phyloP scores from a whole-genome alignment of 2,888 invertebrate genomes.

The Deilephila porcellus region DNA sequence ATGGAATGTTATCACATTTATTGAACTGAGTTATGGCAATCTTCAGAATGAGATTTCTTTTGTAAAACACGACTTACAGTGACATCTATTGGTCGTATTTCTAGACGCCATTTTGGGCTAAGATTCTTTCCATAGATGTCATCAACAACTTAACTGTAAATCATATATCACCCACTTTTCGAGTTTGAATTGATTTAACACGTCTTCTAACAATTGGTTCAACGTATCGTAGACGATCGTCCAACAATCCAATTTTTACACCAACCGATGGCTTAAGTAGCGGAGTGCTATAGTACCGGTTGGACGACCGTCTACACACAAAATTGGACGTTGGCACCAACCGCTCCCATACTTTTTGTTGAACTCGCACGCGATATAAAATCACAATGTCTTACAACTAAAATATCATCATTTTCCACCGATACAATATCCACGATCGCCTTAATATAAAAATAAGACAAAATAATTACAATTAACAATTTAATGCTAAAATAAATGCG shows the following conservation, averaged over 20 bases:
- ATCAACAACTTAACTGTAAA: too few species aligned
- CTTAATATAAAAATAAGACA: conserved; percentile 12
- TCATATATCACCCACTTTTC: too few species aligned
- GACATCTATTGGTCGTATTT: background rate
- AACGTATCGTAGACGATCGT: too few species aligned
- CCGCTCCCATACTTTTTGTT: background rate
- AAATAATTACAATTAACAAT: conserved; percentile 22
- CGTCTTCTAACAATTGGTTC: too few species aligned
- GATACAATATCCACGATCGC: conserved; percentile 6
- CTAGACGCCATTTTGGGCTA: too few species aligned
- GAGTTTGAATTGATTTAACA: too few species aligned
- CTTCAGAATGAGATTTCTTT: background rate
- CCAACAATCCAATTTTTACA: too few species aligned
- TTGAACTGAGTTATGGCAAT: background rate
- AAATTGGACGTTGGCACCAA: background rate
- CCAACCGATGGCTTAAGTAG: too few species aligned
- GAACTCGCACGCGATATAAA: too few species aligned
- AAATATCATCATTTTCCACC: conserved; percentile 12
- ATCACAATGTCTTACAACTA: background rate
- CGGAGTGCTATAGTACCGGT: too few species aligned
- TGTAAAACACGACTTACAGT: background rate
- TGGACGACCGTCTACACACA: too few species aligned
- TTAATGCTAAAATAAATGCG: conserved; percentile 29
- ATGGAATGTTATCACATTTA: conserved; percentile 3
- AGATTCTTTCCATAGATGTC: too few species aligned